Evolutionary conservation across 2,797 vertebrate species (phyloP).

Genomic region (Gastrophryne carolinensis): DNA sequence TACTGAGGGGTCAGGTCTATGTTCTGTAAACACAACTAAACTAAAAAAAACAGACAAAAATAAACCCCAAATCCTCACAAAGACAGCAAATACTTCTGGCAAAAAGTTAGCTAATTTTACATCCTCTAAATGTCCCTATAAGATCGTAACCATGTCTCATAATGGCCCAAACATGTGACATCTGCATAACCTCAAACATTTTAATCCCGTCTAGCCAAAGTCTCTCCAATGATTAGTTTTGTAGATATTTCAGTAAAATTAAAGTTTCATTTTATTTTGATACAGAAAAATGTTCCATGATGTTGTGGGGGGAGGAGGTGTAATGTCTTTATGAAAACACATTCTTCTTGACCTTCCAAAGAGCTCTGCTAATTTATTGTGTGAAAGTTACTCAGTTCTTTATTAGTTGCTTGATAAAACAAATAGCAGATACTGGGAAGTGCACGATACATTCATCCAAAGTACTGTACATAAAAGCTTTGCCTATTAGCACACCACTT

Average conservation of each 20-base stretch:
- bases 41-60: constrained; percentile 51
- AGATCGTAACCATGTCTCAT: neutral
- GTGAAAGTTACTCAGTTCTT: neutral
- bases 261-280: constrained; percentile 23
- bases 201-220: constrained; percentile 43
- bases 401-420: neutral
- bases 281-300: constrained; percentile 19
- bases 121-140: neutral
- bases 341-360: neutral
- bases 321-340: neutral
- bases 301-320: neutral
- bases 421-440: neutral
- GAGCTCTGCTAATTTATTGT: neutral
- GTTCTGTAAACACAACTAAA: constrained; percentile 54
- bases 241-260: constrained; percentile 24
- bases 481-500: no score
- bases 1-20: constrained; percentile 39
- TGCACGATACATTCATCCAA: no score
- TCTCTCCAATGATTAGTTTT: constrained; percentile 16
- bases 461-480: no score
- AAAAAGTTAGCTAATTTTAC: neutral
- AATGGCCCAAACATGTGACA: constrained; percentile 36
- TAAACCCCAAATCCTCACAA: constrained; percentile 38
- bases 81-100: constrained; percentile 27
- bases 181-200: constrained; percentile 40